Evolutionary conservation across 2,113 vertebrate genomes (phyloP).

Genomic region (Cynoglossus semilaevis): DNA sequence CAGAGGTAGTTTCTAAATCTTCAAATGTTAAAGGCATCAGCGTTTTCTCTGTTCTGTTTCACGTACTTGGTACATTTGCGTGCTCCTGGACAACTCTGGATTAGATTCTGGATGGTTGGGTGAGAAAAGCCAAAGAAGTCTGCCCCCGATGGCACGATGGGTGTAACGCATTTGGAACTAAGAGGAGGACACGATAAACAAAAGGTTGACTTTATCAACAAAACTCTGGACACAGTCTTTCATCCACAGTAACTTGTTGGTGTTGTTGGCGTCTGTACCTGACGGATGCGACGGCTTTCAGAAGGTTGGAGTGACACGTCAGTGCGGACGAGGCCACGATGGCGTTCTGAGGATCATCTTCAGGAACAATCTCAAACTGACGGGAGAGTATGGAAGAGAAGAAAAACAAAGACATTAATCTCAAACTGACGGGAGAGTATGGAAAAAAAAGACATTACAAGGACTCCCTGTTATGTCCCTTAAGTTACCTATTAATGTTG

Average conservation of each 20-base stretch:
- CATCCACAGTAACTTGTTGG: not conserved
- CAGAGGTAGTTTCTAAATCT: too few species aligned
- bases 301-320: conserved; percentile 81
- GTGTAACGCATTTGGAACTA: conserved; percentile 74
- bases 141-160: conserved; percentile 79
- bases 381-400: conserved; percentile 2
- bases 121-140: conserved; percentile 92
- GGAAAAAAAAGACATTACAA: conserved; percentile 2
- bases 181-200: not conserved
- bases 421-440: conserved; percentile 77
- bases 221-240: too few species aligned
- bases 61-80: conserved; percentile 84
- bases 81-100: conserved; percentile 89
- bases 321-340: conserved; percentile 80
- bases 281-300: conserved; percentile 75
- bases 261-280: conserved; percentile 50
- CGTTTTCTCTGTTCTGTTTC: not conserved
- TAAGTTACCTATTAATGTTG: too few species aligned
- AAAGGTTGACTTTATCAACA: too few species aligned
- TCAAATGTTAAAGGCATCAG: not conserved
- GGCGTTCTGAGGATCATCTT: conserved; percentile 85
- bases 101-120: conserved; percentile 87
- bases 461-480: too few species aligned
- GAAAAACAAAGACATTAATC: conserved; percentile 67
- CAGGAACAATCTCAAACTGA: conserved; percentile 90